A percentile compares a stretch with the other conserved stretches of the same genome.
phyloP scores from a whole-genome alignment of 2,113 vertebrate species.

The Brachyistius frenatus region DNA sequence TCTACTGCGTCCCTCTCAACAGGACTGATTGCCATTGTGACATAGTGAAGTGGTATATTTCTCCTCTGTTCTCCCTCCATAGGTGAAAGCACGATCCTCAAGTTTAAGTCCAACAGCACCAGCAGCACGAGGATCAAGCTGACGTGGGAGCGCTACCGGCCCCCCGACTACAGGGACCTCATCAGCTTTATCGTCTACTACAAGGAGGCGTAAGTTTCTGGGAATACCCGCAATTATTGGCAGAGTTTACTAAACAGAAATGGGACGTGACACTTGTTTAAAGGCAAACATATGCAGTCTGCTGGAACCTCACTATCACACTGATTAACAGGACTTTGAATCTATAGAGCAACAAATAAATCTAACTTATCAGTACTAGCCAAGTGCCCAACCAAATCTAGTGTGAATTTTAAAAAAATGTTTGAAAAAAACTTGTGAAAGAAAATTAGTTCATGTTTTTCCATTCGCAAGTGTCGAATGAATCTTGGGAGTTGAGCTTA shows the following conservation, averaged over 20 bases:
- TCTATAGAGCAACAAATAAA: not conserved
- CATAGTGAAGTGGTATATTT: not conserved
- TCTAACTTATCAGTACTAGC: too few species aligned
- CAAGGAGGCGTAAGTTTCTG: conserved; percentile 94
- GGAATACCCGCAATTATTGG: not conserved
- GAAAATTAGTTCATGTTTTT: too few species aligned
- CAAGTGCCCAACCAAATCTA: too few species aligned
- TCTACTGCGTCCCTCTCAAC: conserved; percentile 25
- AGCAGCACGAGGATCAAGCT: conserved; percentile 91
- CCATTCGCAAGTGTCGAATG: too few species aligned
- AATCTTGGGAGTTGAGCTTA: too few species aligned
- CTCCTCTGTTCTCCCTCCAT: not conserved
- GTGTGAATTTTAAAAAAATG: too few species aligned
- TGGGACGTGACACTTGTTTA: not conserved
- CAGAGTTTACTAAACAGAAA: not conserved
- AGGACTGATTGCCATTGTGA: conserved; percentile 23
- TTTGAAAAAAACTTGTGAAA: too few species aligned
- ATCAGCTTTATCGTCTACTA: conserved; percentile 99
- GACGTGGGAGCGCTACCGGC: conserved; percentile 94
- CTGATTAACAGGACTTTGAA: not conserved
- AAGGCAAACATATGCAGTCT: not conserved
- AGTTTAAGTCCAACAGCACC: conserved; percentile 92
- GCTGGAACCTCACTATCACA: not conserved
- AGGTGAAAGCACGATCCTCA: conserved; percentile 93
- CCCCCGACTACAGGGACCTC: conserved; percentile 93